These are phyloP conservation scores for Brachyistius frenatus DNA, from an alignment of 2,113 vertebrate species.

Conservation along the genomic window DNA sequence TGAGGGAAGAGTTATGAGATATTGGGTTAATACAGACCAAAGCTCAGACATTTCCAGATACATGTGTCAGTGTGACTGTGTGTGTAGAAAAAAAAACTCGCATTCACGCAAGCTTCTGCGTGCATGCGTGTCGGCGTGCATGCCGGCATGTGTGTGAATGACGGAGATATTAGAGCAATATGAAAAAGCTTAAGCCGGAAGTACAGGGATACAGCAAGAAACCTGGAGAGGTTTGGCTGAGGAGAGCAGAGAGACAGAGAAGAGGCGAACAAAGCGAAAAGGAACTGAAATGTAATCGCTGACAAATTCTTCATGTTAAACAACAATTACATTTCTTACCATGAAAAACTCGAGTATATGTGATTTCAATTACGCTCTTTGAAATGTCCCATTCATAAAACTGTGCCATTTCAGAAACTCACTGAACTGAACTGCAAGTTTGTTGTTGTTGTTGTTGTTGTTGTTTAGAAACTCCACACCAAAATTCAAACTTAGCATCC, in stretches of 20 bases:
- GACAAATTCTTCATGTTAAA: not conserved
- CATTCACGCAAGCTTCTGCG: constrained; percentile 24
- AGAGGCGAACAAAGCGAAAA: not conserved
- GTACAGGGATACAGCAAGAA: constrained; percentile 30
- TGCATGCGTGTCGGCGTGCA: constrained; percentile 42
- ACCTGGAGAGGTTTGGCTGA: constrained; percentile 21
- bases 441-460: too few species aligned
- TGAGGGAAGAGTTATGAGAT: constrained; percentile 53
- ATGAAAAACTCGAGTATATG: not conserved
- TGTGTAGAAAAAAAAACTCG: constrained; percentile 36
- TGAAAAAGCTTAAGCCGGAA: constrained; percentile 59
- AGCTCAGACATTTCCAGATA: constrained; percentile 65
- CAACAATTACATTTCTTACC: not conserved
- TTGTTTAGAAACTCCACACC: too few species aligned
- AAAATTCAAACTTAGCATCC: too few species aligned
- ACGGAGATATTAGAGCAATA: constrained; percentile 61
- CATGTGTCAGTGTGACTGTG: constrained; percentile 38
- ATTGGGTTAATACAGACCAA: constrained; percentile 60
- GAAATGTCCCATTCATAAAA: not conserved
- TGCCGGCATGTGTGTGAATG: constrained; percentile 42
- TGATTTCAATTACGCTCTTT: not conserved
- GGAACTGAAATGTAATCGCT: not conserved
- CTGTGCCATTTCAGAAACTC: too few species aligned
- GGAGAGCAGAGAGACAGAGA: constrained; percentile 7
- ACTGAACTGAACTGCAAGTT: too few species aligned